Percentiles rank a stretch among this genome's conserved stretches.
Conservation (phyloP, 2,797 vertebrate species). For the Chelonia mydas region DNA sequence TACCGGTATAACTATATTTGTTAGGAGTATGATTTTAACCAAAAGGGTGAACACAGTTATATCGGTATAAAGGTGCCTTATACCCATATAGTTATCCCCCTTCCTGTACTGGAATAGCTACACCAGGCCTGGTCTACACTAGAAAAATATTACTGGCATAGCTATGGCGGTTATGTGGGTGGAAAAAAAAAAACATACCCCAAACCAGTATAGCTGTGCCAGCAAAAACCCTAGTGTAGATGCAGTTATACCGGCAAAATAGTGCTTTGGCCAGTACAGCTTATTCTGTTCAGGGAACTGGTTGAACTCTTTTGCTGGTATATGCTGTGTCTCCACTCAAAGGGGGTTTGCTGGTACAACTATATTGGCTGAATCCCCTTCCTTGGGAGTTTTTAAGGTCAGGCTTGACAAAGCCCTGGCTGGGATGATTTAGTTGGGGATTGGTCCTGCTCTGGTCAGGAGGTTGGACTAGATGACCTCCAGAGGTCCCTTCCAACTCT, state of each 20-base stretch:
- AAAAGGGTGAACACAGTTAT: neutral
- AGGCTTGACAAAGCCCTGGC: too few species aligned
- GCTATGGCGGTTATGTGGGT: neutral
- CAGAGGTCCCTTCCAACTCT: too few species aligned
- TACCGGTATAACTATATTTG: neutral
- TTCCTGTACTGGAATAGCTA: neutral
- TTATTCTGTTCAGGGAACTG: neutral
- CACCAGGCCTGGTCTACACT: neutral
- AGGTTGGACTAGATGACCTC: too few species aligned
- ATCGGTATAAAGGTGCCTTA: neutral
- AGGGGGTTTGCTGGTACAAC: neutral
- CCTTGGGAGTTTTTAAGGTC: too few species aligned
- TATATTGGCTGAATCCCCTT: too few species aligned
- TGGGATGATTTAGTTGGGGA: too few species aligned
- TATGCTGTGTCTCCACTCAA: neutral
- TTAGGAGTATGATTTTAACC: neutral
- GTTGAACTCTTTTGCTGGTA: neutral
- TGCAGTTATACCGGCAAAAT: neutral
- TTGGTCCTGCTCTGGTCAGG: too few species aligned
- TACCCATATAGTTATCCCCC: neutral
- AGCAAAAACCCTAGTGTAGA: neutral
- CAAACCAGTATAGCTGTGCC: neutral
- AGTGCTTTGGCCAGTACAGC: neutral
- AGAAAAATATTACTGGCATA: neutral
- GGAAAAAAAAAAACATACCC: neutral